phyloP scores from a whole-genome alignment of 2,888 invertebrate genomes.

The Drosophila incognita region DNA sequence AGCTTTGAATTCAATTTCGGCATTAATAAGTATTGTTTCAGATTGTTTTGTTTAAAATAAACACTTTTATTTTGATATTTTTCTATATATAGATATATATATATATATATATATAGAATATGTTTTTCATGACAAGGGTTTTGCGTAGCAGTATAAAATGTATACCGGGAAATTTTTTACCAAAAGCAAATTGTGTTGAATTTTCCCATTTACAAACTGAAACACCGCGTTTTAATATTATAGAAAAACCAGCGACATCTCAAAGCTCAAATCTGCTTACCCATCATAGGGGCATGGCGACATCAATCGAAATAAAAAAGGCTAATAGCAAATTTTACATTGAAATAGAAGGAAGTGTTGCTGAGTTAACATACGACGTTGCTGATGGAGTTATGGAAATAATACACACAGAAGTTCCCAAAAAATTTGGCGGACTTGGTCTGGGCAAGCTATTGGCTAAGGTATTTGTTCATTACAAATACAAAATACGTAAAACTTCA shows the following conservation, averaged over 20 bases:
- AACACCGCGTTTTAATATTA: background rate
- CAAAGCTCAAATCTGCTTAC: background rate
- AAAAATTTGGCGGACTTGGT: constrained; percentile 36
- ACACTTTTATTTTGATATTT: constrained; percentile 1
- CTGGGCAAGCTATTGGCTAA: constrained; percentile 47
- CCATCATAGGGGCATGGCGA: constrained; percentile 13
- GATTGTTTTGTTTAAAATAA: background rate
- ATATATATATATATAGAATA: constrained; percentile 8
- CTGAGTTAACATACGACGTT: constrained; percentile 24
- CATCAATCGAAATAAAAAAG: constrained; percentile 11
- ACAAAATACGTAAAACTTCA: background rate
- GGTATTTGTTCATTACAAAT: constrained; percentile 34
- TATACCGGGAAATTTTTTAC: background rate
- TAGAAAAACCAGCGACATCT: background rate
- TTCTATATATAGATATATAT: background rate
- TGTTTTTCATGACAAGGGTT: constrained; percentile 24
- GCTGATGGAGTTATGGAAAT: constrained; percentile 35
- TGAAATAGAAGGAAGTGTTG: constrained; percentile 10
- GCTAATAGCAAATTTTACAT: constrained; percentile 31
- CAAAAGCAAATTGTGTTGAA: background rate
- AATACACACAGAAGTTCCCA: constrained; percentile 39
- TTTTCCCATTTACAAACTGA: background rate
- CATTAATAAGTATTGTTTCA: background rate
- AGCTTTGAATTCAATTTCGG: background rate
- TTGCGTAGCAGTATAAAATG: constrained; percentile 4